Conservation (phyloP, 2,888 invertebrate genomes). For the Clusia tigrina region DNA sequence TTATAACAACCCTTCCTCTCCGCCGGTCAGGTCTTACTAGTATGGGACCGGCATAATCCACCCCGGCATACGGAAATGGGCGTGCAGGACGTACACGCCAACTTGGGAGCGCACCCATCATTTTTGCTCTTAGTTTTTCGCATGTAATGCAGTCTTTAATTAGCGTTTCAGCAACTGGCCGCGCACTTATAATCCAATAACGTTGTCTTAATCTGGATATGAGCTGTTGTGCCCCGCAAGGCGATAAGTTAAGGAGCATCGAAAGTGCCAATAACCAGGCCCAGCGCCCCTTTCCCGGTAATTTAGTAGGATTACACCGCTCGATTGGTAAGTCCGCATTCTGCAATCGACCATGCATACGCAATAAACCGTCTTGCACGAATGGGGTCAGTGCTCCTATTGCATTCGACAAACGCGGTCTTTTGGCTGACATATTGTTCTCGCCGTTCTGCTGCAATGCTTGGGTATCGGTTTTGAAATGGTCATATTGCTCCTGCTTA, state of each 20-base stretch:
- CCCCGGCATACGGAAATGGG: conserved; percentile 24
- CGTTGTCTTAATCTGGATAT: conserved; percentile 7
- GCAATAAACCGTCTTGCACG: conserved; percentile 3
- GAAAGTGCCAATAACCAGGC: background rate
- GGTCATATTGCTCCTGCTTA: conserved; percentile 1
- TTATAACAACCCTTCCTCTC: background rate
- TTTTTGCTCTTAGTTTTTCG: conserved; percentile 6
- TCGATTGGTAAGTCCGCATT: background rate
- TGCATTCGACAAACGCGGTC: conserved; percentile 2
- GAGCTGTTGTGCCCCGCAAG: conserved; percentile 23
- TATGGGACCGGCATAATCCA: conserved; percentile 22
- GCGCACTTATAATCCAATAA: conserved; percentile 10
- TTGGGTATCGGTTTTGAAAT: background rate
- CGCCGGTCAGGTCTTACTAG: background rate
- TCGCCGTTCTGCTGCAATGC: background rate
- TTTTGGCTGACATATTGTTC: background rate
- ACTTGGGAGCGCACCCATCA: conserved; percentile 21
- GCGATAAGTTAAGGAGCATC: background rate
- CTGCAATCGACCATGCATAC: conserved; percentile 7
- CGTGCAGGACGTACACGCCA: conserved; percentile 24
- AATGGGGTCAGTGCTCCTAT: conserved; percentile 6
- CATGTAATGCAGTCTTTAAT: conserved; percentile 11
- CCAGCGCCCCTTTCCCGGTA: background rate
- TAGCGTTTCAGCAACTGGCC: conserved; percentile 12
- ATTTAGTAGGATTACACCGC: conserved; percentile 1